These are phyloP conservation scores for Charanyca ferruginea DNA, from an alignment of 2,888 invertebrate genomes.

Conservation along the genomic window DNA sequence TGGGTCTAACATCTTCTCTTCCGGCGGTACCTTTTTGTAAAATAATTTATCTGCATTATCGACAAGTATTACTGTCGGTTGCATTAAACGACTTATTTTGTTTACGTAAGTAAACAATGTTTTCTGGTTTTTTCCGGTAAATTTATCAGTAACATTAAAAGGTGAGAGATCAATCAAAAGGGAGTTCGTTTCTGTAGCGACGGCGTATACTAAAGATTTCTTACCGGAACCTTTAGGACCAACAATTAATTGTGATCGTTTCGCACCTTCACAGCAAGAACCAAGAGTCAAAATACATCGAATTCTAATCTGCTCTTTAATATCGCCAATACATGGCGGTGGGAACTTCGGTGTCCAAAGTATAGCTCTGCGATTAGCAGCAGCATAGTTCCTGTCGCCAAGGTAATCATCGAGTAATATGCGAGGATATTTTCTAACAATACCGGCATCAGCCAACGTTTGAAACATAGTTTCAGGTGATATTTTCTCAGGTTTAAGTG, in stretches of 20 bases:
- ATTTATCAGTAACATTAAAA: constrained; percentile 92
- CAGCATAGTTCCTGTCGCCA: constrained; percentile 93
- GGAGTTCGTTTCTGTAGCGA: constrained; percentile 94
- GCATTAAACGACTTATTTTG: constrained; percentile 92
- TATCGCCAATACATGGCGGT: constrained; percentile 91
- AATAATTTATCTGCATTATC: constrained; percentile 93
- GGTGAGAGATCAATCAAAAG: constrained; percentile 95
- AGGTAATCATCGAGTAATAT: constrained; percentile 92
- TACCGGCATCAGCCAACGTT: constrained; percentile 93
- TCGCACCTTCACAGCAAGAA: constrained; percentile 81
- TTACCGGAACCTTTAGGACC: constrained; percentile 94
- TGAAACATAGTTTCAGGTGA: constrained; percentile 93
- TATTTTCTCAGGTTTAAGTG: constrained; percentile 92
- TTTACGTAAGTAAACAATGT: constrained; percentile 92
- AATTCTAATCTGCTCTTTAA: constrained; percentile 91
- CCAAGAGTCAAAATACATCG: constrained; percentile 92
- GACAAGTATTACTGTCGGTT: constrained; percentile 94
- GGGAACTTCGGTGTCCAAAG: constrained; percentile 86
- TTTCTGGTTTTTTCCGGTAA: constrained; percentile 93
- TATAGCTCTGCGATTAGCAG: constrained; percentile 87
- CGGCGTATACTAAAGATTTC: constrained; percentile 93
- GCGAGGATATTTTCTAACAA: constrained; percentile 92
- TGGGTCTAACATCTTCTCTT: constrained; percentile 92
- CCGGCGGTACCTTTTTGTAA: constrained; percentile 92
- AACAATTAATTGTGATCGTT: constrained; percentile 92